These are phyloP conservation scores for Astropecten irregularis DNA, from an alignment of 53 echinoderm and acorn worm species.

Conservation along the genomic window DNA sequence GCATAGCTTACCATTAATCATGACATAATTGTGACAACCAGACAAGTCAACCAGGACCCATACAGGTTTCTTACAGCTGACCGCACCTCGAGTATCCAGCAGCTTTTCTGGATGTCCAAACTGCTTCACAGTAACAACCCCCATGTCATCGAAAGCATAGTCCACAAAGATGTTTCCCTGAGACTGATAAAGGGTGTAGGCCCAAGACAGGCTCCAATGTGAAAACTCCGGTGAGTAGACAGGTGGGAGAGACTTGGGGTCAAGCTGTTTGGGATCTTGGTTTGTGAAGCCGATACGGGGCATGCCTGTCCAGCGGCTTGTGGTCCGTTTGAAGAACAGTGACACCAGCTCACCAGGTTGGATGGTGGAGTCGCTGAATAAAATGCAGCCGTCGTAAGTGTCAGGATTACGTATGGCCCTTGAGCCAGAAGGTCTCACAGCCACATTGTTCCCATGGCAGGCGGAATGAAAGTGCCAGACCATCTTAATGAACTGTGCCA, in stretches of 20 bases:
- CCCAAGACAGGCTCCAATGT: conserved; percentile 50
- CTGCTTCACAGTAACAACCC: conserved; percentile 3
- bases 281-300: conserved; percentile 75
- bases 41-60: conserved; percentile 16
- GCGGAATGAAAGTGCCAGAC: conserved; percentile 19
- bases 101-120: conserved; percentile 6
- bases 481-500: too few relatives aligned
- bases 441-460: conserved; percentile 60
- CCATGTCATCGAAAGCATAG: conserved; percentile 32
- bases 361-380: conserved; percentile 48
- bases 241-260: conserved; percentile 35
- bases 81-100: background rate
- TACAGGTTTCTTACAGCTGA: conserved; percentile 29
- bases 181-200: background rate
- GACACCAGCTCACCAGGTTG: conserved; percentile 49
- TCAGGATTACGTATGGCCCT: conserved; percentile 24
- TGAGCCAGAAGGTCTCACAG: conserved; percentile 2
- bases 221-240: conserved; percentile 51
- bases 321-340: conserved; percentile 43
- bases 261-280: conserved; percentile 46
- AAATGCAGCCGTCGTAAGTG: conserved; percentile 59
- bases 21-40: conserved; percentile 17
- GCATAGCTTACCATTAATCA: conserved; percentile 37
- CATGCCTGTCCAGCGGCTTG: conserved; percentile 54
- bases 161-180: conserved; percentile 32